These are phyloP conservation scores for Hemaris fuciformis DNA, from an alignment of 2,888 invertebrate species.

Conservation along the genomic window DNA sequence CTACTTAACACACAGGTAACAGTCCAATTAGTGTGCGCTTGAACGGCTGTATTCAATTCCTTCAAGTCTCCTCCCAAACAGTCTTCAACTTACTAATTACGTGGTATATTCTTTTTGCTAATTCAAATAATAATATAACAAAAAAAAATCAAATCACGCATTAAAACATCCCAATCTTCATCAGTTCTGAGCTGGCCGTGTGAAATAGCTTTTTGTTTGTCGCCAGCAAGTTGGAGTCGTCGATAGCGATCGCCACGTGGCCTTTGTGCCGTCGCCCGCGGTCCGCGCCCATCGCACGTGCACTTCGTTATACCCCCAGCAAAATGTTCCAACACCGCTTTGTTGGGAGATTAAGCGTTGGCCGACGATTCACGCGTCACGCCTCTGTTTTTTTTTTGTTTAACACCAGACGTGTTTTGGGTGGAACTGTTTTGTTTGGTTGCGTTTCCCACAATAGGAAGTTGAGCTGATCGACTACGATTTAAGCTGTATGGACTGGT, in stretches of 20 bases:
- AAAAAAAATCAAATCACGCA: neutral
- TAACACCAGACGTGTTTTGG: constrained; percentile 20
- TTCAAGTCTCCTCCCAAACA: no score
- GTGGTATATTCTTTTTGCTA: no score
- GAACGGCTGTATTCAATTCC: no score
- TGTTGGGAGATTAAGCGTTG: constrained; percentile 77
- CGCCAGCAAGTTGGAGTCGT: constrained; percentile 39
- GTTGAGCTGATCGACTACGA: neutral
- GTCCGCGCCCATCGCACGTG: constrained; percentile 60
- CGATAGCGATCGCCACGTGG: constrained; percentile 75
- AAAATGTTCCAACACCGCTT: constrained; percentile 78
- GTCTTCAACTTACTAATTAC: no score
- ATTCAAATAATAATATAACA: no score
- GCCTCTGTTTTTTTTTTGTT: constrained; percentile 13
- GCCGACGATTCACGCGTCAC: constrained; percentile 1
- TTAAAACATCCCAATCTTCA: constrained; percentile 3
- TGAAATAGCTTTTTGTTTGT: constrained; percentile 53
- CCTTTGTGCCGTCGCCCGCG: constrained; percentile 46
- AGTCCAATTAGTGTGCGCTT: no score
- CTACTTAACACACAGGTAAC: neutral
- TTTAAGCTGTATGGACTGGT: neutral
- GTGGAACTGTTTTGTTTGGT: constrained; percentile 3
- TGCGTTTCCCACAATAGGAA: neutral
- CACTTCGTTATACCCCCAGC: constrained; percentile 80
- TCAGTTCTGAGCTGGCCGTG: constrained; percentile 2